Percentiles rank a stretch among this genome's conserved stretches.
phyloP scores from a whole-genome alignment of 2,113 vertebrate species.

The Cygnus atratus region DNA sequence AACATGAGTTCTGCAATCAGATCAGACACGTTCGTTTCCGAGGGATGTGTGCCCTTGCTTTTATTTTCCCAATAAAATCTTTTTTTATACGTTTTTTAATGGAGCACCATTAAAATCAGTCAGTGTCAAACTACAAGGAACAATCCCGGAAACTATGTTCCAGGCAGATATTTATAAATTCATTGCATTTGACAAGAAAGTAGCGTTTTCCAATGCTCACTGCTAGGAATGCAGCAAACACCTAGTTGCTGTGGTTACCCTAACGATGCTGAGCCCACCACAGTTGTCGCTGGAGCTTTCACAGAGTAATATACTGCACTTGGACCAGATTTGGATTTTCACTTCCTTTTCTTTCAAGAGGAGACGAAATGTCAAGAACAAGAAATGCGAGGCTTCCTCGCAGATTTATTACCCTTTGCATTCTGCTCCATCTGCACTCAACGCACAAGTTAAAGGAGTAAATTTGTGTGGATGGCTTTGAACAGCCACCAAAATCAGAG shows the following conservation, averaged over 20 bases:
- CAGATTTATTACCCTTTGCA: neutral
- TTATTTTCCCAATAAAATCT: neutral
- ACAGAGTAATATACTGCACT: neutral
- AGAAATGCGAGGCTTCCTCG: neutral
- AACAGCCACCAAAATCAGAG: slow-evolving; percentile 30
- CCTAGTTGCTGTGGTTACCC: slow-evolving; percentile 58
- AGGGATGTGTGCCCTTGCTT: neutral
- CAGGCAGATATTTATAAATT: slow-evolving; percentile 9
- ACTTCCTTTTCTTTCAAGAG: slow-evolving; percentile 41
- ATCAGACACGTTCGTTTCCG: neutral
- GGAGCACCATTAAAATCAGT: neutral
- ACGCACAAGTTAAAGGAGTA: neutral
- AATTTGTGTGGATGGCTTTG: slow-evolving; percentile 11
- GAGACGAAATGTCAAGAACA: neutral
- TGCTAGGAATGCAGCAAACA: neutral
- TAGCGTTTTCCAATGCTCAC: neutral
- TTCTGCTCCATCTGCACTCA: slow-evolving; percentile 20
- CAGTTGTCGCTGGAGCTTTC: neutral
- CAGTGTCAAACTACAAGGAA: neutral
- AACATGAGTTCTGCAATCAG: neutral
- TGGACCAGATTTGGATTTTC: slow-evolving; percentile 21
- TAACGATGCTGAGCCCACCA: neutral
- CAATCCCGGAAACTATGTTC: neutral
- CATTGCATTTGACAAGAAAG: neutral
- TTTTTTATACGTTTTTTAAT: neutral